A percentile compares a stretch with the other conserved stretches of the same genome.
phyloP scores from a whole-genome alignment of 2,888 invertebrate genomes.

The Sinopyrophorus schimmeli region DNA sequence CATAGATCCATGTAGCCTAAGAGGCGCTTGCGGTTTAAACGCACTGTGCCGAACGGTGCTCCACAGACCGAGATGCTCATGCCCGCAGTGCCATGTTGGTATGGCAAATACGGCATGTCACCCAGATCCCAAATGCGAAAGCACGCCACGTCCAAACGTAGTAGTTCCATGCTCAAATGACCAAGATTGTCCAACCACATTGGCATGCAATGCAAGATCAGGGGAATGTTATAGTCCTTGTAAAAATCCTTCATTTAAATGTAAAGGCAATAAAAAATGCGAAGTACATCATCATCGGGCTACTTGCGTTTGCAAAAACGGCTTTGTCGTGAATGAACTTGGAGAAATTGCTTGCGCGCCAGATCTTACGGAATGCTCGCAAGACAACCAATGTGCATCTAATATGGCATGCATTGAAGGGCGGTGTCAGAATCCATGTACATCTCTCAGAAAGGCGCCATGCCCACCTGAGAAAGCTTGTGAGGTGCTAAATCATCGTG shows the following conservation, averaged over 20 bases:
- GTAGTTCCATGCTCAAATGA: constrained; percentile 66
- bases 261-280: constrained; percentile 83
- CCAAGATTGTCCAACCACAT: constrained; percentile 72
- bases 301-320: constrained; percentile 86
- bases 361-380: constrained; percentile 74
- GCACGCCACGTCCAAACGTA: constrained; percentile 61
- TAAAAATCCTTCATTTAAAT: constrained; percentile 66
- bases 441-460: constrained; percentile 63
- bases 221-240: constrained; percentile 84
- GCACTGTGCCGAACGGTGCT: constrained; percentile 84
- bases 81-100: constrained; percentile 85
- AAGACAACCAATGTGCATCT: constrained; percentile 82
- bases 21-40: constrained; percentile 87
- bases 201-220: constrained; percentile 71
- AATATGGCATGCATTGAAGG: constrained; percentile 83
- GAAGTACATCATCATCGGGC: constrained; percentile 84
- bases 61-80: constrained; percentile 85
- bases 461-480: constrained; percentile 85
- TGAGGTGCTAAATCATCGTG: constrained; percentile 84
- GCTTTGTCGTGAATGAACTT: constrained; percentile 83
- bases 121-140: constrained; percentile 77
- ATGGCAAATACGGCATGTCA: constrained; percentile 78
- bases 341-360: constrained; percentile 87
- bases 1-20: constrained; percentile 86
- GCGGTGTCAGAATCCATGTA: constrained; percentile 86